Percentiles rank a stretch among this genome's conserved stretches.
Evolutionary conservation across 2,888 invertebrate species (phyloP).

Genomic region (Volucella zonaria): DNA sequence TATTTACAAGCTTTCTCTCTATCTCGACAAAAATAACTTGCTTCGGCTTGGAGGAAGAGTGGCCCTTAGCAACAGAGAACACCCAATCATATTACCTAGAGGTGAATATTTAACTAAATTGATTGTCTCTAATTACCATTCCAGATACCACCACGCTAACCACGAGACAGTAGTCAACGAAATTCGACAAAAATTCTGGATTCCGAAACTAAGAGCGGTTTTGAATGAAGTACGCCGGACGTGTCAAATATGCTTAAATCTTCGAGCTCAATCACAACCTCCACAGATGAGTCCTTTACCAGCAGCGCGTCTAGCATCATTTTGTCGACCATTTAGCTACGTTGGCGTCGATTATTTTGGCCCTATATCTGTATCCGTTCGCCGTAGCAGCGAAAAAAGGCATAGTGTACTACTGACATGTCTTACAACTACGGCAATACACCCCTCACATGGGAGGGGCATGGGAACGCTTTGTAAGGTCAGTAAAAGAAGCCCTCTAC

Average conservation of each 20-base stretch:
- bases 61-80: no score
- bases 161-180: constrained; percentile 9
- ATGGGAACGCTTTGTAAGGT: constrained; percentile 48
- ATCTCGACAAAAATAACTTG: no score
- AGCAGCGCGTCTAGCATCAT: no score
- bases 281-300: no score
- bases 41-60: no score
- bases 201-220: background rate
- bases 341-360: no score
- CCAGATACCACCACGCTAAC: constrained; percentile 6
- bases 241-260: no score
- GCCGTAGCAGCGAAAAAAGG: constrained; percentile 40
- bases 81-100: background rate
- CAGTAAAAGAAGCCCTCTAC: constrained; percentile 34
- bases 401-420: constrained; percentile 52
- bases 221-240: background rate
- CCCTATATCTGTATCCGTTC: no score
- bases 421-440: no score
- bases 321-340: no score
- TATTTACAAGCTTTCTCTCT: no score
- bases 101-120: background rate
- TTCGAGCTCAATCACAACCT: no score
- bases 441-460: constrained; percentile 71
- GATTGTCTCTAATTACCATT: background rate
- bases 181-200: constrained; percentile 5